phyloP scores from a whole-genome alignment of 2,113 vertebrate species.

The Embiotoca jacksoni region DNA sequence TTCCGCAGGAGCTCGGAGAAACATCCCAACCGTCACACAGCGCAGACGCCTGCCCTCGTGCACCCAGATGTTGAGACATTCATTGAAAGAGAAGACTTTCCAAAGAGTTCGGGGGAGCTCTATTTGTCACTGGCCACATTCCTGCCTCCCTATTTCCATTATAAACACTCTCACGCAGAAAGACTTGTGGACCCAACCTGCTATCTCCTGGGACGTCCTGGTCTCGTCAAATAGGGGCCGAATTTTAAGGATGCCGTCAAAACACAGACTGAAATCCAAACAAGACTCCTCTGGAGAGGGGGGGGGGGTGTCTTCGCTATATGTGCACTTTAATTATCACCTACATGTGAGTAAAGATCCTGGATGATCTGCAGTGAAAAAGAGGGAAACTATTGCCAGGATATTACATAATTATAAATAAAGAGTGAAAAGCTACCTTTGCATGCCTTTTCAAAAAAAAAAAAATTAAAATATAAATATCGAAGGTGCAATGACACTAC shows the following conservation, averaged over 20 bases:
- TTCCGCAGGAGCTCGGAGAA: background rate
- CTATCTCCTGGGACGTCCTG: background rate
- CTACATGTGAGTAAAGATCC: background rate
- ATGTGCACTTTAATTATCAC: conserved; percentile 13
- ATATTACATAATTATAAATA: no score
- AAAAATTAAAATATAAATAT: no score
- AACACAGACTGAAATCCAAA: background rate
- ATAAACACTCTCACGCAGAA: conserved; percentile 1
- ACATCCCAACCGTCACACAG: background rate
- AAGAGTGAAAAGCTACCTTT: no score
- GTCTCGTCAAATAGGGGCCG: conserved; percentile 16
- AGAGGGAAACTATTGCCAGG: background rate
- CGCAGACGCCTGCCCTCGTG: background rate
- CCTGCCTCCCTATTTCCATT: background rate
- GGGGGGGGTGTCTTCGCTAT: background rate
- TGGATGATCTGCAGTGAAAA: background rate
- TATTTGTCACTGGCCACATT: background rate
- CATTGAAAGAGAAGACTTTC: conserved; percentile 14
- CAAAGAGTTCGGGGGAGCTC: background rate
- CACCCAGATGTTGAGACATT: background rate
- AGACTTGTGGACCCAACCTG: background rate
- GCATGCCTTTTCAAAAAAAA: no score
- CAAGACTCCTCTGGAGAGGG: background rate
- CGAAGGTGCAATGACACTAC: no score
- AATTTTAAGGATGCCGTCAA: background rate